Evolutionary conservation across 2,113 vertebrate genomes (phyloP).

Genomic region (Promerops cafer): DNA sequence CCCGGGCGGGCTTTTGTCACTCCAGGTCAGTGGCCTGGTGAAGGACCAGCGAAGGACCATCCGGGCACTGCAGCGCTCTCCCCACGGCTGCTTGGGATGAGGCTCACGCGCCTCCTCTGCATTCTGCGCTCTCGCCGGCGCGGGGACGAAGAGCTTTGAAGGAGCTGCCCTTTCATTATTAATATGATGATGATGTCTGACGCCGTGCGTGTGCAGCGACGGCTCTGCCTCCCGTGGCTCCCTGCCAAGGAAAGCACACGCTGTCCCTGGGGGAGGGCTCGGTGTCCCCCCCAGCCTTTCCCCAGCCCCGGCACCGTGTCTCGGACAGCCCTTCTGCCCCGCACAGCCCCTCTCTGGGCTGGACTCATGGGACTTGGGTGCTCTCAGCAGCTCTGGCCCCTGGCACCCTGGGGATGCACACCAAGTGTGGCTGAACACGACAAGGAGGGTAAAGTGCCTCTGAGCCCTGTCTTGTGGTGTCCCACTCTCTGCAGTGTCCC

Average conservation of each 20-base stretch:
- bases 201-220: neutral
- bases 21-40: fast-evolving
- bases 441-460: neutral
- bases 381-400: neutral
- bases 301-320: neutral
- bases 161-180: conserved; percentile 66
- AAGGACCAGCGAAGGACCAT: neutral
- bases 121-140: conserved; percentile 21
- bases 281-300: neutral
- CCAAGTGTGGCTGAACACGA: fast-evolving
- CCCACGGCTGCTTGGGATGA: conserved; percentile 44
- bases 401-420: too few relatives aligned
- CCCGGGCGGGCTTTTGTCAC: neutral
- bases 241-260: neutral
- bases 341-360: neutral
- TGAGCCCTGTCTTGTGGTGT: neutral
- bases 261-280: neutral
- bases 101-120: conserved; percentile 41
- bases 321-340: fast-evolving
- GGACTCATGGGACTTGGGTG: fast-evolving
- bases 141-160: conserved; percentile 51
- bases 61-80: neutral
- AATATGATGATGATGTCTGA: conserved; percentile 62
- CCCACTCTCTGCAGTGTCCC: neutral
- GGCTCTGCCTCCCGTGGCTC: neutral